phyloP scores from a whole-genome alignment of 1,140 invertebrate species.

The Heliconius melpomene region DNA sequence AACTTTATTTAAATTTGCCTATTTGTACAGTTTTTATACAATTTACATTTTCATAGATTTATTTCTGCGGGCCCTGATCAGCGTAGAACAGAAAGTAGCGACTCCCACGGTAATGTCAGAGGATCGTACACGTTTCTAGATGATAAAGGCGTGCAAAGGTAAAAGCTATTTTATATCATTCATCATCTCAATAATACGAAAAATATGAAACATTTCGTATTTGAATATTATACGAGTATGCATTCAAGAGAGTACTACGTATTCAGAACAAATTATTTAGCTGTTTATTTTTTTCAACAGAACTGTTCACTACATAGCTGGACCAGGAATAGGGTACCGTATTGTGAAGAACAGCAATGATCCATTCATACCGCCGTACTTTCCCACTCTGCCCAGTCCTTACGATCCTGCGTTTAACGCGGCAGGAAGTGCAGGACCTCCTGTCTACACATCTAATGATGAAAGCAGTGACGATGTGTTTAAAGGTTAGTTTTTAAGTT shows the following conservation, averaged over 20 bases:
- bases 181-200: background rate
- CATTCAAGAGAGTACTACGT: too few relatives aligned
- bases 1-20: background rate
- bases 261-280: background rate
- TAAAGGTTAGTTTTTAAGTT: constrained; percentile 49
- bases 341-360: constrained; percentile 85
- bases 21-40: background rate
- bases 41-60: constrained; percentile 73
- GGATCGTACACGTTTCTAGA: constrained; percentile 89
- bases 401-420: constrained; percentile 78
- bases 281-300: constrained; percentile 46
- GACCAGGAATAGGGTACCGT: constrained; percentile 87
- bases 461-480: constrained; percentile 73
- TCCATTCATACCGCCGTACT: constrained; percentile 78
- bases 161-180: constrained; percentile 22
- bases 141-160: constrained; percentile 86
- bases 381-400: constrained; percentile 73
- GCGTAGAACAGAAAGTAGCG: constrained; percentile 86
- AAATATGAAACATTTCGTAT: too few relatives aligned
- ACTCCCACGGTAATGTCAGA: constrained; percentile 84
- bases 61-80: constrained; percentile 87
- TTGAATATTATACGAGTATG: too few relatives aligned
- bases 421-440: constrained; percentile 45
- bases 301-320: constrained; percentile 88
- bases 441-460: constrained; percentile 58